phyloP scores from a whole-genome alignment of 37 sponge, comb jelly and placozoan genomes.

The Ianthella basta region DNA sequence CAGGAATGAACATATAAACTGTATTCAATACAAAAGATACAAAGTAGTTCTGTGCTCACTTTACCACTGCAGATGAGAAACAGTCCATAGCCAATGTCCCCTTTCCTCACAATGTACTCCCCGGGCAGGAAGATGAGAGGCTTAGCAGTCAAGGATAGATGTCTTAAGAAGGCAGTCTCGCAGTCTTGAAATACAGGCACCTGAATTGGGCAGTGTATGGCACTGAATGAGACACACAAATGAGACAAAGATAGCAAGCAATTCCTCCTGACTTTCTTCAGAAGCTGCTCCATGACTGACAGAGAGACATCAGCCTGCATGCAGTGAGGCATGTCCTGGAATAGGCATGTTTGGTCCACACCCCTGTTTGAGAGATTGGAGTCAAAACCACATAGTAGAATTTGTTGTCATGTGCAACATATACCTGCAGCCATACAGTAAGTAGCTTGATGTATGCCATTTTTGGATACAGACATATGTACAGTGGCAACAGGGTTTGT shows the following conservation, averaged over 20 bases:
- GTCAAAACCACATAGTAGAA: no score
- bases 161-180: constrained; percentile 51
- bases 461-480: no score
- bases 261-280: constrained; percentile 42
- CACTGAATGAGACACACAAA: background rate
- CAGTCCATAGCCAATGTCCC: constrained; percentile 62
- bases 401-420: no score
- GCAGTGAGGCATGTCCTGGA: constrained; percentile 60
- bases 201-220: constrained; percentile 15
- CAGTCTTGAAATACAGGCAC: constrained; percentile 44
- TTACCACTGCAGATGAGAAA: constrained; percentile 64
- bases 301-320: constrained; percentile 68
- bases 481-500: no score
- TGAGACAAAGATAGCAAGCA: background rate
- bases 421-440: no score
- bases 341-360: constrained; percentile 23
- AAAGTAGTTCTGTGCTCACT: no score
- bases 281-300: constrained; percentile 39
- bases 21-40: no score
- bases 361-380: no score
- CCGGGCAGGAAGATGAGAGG: constrained; percentile 64
- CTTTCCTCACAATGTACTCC: constrained; percentile 71
- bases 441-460: no score
- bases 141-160: constrained; percentile 56
- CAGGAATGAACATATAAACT: no score